Evolutionary conservation across 2,888 invertebrate species (phyloP), one percentile per base, ranked within the genome.

Genomic region (Phyto melanocephala): DNA sequence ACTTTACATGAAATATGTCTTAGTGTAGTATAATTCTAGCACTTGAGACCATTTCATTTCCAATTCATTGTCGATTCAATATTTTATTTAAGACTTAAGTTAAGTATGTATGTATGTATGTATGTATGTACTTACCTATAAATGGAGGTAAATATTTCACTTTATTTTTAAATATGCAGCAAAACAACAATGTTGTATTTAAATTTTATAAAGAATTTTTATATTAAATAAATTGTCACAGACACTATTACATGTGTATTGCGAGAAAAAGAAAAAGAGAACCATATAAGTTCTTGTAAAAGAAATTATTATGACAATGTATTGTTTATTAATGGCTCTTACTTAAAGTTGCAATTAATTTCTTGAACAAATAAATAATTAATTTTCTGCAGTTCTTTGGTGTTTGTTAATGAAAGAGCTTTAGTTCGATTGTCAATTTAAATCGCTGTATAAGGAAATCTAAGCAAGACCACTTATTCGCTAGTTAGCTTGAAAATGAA

Each of bases 1-100:
- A 65, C 80, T 83, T 72, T 76, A 84, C 85, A 85, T 84, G 86
- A 81, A 86, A 86, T 40, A 37, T 42, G 60, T n/a, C n/a, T n/a
- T n/a, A 62, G 35, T 68, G 33, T 40, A 17, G 0, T 50, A 58
- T 11, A 58, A 50, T 67, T 37, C 24, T 58, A 67, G 28, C 11
- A 58, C n/a, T 42, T 40, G 4, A 72, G 28, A 40, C 37, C 17
- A 58, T 52, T 40, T 1, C 1, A 37, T 65, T 58, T 37, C 15
- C 2, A 52, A 35, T 67, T 58, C 40, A 35, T 15, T 22, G 10
- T 22, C 20, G 20, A 47, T 58, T 40, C 1, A 10, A 35, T 47
- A 35, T 54, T 24, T 68, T 37, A n/a, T 68, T 52, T 17, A 0
- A 33, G 42, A 11, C 28, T 42, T 4, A 54, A 56, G 37, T 65